Evolutionary conservation across 1,140 invertebrate species (phyloP).

Genomic region (Zaprionus africanus): DNA sequence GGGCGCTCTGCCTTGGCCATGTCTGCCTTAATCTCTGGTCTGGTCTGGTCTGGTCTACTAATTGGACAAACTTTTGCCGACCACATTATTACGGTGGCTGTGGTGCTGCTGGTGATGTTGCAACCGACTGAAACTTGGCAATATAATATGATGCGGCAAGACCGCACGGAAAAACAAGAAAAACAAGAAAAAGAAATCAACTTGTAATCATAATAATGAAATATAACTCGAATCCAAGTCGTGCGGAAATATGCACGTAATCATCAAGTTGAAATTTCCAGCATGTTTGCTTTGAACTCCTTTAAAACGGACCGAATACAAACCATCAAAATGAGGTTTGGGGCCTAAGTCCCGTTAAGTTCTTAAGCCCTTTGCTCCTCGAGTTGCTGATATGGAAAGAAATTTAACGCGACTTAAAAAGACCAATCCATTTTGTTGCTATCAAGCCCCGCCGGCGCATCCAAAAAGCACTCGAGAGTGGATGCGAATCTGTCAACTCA

Average conservation of each 20-base stretch:
- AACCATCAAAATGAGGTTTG: neutral
- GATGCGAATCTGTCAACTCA: conserved; percentile 57
- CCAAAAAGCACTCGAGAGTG: neutral
- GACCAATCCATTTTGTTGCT: neutral
- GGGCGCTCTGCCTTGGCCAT: neutral
- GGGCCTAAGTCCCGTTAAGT: neutral
- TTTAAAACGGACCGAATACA: neutral
- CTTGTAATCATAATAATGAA: conserved; percentile 9
- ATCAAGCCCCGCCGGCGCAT: too few relatives aligned
- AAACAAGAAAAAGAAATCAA: neutral
- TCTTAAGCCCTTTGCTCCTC: neutral
- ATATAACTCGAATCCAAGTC: neutral
- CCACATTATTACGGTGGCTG: conserved; percentile 9
- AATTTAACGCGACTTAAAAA: conserved; percentile 11
- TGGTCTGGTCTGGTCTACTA: conserved; percentile 25
- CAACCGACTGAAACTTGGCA: conserved; percentile 10
- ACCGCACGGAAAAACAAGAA: neutral
- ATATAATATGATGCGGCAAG: conserved; percentile 2
- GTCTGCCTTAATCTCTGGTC: conserved; percentile 32
- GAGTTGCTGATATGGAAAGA: neutral
- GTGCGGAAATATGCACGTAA: conserved; percentile 3
- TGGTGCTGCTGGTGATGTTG: neutral
- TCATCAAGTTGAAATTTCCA: neutral
- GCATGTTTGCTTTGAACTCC: neutral
- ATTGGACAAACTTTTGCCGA: conserved; percentile 24